A percentile compares a stretch with the other conserved stretches of the same genome.
Conservation (phyloP, 2,797 vertebrate species). For the Bovichtus variegatus region DNA sequence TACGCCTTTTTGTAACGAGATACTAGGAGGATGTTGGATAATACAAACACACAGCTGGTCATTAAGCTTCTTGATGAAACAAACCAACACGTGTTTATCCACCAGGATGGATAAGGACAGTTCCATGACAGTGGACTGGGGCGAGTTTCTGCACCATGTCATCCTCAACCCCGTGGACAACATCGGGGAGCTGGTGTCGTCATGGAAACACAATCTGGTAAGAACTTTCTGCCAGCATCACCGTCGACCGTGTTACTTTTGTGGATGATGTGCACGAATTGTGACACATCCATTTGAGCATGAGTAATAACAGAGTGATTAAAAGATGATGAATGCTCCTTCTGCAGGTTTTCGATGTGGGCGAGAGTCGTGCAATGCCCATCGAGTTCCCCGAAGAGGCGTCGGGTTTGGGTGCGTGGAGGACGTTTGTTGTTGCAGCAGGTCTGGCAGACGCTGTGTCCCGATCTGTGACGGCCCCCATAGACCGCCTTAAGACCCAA, state of each 20-base stretch:
- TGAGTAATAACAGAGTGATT: background rate
- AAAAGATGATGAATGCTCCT: background rate
- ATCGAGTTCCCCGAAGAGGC: conserved; percentile 77
- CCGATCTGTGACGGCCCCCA: conserved; percentile 83
- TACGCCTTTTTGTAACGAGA: background rate
- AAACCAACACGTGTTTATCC: background rate
- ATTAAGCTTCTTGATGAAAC: background rate
- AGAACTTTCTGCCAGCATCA: background rate
- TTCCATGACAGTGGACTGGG: conserved; percentile 87
- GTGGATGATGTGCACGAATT: background rate
- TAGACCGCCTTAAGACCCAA: conserved; percentile 85
- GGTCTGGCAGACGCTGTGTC: conserved; percentile 83
- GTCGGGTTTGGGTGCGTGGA: conserved; percentile 75
- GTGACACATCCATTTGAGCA: background rate
- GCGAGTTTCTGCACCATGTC: conserved; percentile 83
- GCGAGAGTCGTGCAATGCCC: conserved; percentile 83
- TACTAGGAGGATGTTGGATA: background rate
- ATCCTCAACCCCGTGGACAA: conserved; percentile 84
- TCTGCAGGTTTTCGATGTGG: conserved; percentile 84
- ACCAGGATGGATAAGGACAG: conserved; percentile 84
- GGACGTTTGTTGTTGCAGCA: conserved; percentile 78
- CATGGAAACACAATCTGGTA: conserved; percentile 85
- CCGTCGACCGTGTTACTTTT: background rate
- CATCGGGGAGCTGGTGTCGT: conserved; percentile 84
- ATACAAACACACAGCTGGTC: background rate